phyloP scores from a whole-genome alignment of 2,113 vertebrate genomes.

The Dipodomys stephensi region DNA sequence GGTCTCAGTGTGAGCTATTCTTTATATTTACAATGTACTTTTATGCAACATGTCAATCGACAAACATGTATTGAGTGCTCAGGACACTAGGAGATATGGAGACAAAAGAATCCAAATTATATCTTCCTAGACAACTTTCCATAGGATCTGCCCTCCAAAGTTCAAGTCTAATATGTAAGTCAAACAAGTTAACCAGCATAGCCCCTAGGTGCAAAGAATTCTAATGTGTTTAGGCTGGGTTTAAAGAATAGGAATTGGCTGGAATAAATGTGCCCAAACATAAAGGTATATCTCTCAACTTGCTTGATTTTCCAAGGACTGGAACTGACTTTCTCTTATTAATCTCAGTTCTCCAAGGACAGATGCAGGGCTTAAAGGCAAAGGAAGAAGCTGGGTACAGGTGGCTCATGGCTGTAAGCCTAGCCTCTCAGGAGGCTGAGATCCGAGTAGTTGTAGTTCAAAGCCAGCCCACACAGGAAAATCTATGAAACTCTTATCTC shows the following conservation, averaged over 20 bases:
- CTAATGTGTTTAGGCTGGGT: neutral
- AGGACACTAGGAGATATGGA: neutral
- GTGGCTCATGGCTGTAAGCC: too few relatives aligned
- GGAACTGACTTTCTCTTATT: neutral
- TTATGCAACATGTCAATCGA: conserved; percentile 6
- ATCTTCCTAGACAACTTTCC: neutral
- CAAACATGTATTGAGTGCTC: neutral
- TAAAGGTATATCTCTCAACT: neutral
- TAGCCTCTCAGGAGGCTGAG: too few relatives aligned
- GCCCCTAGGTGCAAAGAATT: neutral
- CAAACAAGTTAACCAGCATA: conserved; percentile 15
- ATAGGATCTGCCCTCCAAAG: neutral
- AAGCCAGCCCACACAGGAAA: too few relatives aligned
- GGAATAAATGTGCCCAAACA: neutral
- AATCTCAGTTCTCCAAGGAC: neutral
- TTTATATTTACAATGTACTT: neutral
- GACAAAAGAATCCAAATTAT: neutral
- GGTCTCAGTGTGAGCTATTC: neutral
- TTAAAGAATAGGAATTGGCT: conserved; percentile 5
- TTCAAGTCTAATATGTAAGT: neutral
- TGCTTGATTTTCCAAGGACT: neutral
- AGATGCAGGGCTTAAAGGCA: neutral
- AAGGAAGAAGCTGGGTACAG: neutral
- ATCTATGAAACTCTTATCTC: too few relatives aligned
- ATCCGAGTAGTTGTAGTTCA: too few relatives aligned